Evolutionary conservation across 1,140 invertebrate species (phyloP), one percentile per base, ranked within the genome.

Genomic region (Temnothorax curvispinosus): DNA sequence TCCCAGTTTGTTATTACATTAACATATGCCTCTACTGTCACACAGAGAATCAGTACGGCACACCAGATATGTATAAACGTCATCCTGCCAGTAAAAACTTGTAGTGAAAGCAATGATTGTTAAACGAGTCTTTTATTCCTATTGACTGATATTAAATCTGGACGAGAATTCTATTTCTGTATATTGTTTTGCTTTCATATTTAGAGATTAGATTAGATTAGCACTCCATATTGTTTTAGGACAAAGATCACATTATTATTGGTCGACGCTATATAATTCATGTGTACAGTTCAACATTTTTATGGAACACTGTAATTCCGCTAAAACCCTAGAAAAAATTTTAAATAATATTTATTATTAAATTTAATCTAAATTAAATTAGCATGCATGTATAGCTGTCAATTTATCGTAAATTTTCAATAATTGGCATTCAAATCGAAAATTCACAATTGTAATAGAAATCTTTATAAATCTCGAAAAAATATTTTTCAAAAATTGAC

Each of bases 161-260:
- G 3, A 41, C 5, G 38, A 65, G 21, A 35, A 32, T 71, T 69
- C 27, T 56, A 56, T 44, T 44, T 54, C 13, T 54, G 32, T n/a
- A n/a, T 2, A 3, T 21, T 27, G 13, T 15, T 74, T 74, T 50
- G 44, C 1, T 38, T 27, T 58, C 35, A 71, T 50, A 64, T 76
- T 27, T 64, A 54, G 2, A 76, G 56, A 76, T 85, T 85, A 85
- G 81, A 85, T 85, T 85, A 76, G 15, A 85, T 76, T 6, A 4
- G 9, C 8, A n/a, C 2, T 9, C 3, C 27, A 50, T 41, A 44
- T 44, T n/a, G 35, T 74, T 60, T 76, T 9, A 21, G 9, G 9
- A 78, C 58, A 47, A 64, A 78, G 44, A 65, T 65, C 32, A 50
- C 3, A 35, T 64, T 64, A 35, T 64, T 64, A 52, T 44, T 60